phyloP scores from a whole-genome alignment of 2,797 vertebrate genomes.

The Lacerta agilis region DNA sequence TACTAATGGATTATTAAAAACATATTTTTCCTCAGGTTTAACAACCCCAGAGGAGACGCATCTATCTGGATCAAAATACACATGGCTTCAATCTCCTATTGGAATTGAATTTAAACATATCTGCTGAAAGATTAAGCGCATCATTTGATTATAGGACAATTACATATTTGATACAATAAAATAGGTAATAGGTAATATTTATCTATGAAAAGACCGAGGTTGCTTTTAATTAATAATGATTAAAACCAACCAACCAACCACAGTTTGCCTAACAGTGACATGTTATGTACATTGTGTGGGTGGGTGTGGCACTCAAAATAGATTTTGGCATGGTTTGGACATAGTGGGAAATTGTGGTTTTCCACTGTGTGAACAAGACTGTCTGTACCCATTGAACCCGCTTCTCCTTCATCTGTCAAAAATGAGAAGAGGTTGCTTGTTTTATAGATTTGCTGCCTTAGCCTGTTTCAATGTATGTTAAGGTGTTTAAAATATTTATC shows the following conservation, averaged over 20 bases:
- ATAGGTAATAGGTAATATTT: constrained; percentile 50
- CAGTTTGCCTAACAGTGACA: background rate
- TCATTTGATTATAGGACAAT: constrained; percentile 61
- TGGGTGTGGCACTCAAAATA: too few relatives aligned
- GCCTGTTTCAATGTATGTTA: background rate
- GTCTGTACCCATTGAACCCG: background rate
- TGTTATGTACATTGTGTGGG: background rate
- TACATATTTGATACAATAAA: constrained; percentile 47
- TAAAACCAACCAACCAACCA: background rate
- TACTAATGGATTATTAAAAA: constrained; percentile 74
- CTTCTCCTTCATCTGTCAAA: background rate
- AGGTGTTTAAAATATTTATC: background rate
- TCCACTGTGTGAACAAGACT: background rate
- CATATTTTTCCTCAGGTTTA: constrained; percentile 73
- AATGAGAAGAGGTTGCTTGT: background rate
- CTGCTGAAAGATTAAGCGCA: constrained; percentile 61
- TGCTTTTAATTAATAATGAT: constrained; percentile 52
- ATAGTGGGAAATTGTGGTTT: background rate
- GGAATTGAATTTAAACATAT: constrained; percentile 68
- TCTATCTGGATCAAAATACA: constrained; percentile 70
- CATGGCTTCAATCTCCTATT: constrained; percentile 69
- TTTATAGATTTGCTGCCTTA: background rate
- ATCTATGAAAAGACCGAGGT: constrained; percentile 32
- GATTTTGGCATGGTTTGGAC: background rate
- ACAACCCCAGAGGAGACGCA: constrained; percentile 58